phyloP scores from a whole-genome alignment of 2,888 invertebrate genomes.

The Eupithecia vulgata region DNA sequence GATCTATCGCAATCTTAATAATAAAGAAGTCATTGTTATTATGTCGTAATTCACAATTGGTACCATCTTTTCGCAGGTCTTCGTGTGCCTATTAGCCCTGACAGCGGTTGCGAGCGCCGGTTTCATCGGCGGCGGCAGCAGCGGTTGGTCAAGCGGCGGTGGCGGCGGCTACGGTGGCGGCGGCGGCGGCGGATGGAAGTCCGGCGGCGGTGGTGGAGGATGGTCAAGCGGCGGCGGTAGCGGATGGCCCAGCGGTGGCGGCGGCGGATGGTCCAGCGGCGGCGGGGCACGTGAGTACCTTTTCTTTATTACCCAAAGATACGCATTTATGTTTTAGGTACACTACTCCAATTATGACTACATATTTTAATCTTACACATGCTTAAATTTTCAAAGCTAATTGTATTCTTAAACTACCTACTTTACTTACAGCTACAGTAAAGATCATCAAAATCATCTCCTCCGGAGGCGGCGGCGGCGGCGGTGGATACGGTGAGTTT shows the following conservation, averaged over 20 bases:
- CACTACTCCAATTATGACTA: not conserved
- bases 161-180: constrained; percentile 55
- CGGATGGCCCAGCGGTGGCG: constrained; percentile 42
- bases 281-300: constrained; percentile 51
- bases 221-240: constrained; percentile 48
- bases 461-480: constrained; percentile 63
- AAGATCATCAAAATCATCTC: constrained; percentile 73
- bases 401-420: not conserved
- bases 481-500: constrained; percentile 60
- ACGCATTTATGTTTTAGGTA: not conserved
- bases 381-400: not conserved
- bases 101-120: constrained; percentile 72
- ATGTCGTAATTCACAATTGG: not conserved
- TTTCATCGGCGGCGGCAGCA: constrained; percentile 60
- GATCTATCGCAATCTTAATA: constrained; percentile 5
- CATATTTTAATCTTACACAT: not conserved
- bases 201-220: constrained; percentile 44
- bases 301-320: not conserved
- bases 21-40: constrained; percentile 16
- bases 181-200: constrained; percentile 53
- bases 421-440: constrained; percentile 56
- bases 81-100: constrained; percentile 75
- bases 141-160: constrained; percentile 52
- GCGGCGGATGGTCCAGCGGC: constrained; percentile 52
- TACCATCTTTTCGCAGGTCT: constrained; percentile 61